Conservation (phyloP, 2,888 invertebrate species). For the Laothoe populi region DNA sequence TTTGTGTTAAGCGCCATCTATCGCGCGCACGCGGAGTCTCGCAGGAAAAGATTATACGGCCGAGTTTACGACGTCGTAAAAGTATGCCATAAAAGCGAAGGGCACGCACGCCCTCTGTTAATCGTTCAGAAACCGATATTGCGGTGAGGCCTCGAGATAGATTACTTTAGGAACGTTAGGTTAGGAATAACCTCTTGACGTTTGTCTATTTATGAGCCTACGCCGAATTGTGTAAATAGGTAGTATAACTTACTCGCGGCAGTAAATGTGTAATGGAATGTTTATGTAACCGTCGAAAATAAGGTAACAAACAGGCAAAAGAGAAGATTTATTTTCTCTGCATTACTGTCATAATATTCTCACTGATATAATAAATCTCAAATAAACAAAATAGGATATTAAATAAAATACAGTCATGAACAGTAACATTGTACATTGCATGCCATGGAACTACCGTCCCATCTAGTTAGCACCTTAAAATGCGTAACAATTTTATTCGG, state of each 20-base stretch:
- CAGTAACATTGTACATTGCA: neutral
- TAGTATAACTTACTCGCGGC: constrained; percentile 50
- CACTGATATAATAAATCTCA: neutral
- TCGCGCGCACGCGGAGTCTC: constrained; percentile 56
- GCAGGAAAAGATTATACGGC: constrained; percentile 81
- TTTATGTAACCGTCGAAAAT: constrained; percentile 44
- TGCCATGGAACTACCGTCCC: constrained; percentile 28
- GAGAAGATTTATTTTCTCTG: constrained; percentile 14
- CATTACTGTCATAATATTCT: neutral
- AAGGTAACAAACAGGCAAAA: constrained; percentile 12
- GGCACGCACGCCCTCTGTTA: constrained; percentile 84
- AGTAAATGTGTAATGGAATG: constrained; percentile 49
- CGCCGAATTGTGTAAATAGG: constrained; percentile 57
- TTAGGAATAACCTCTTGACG: constrained; percentile 77
- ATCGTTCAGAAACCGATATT: constrained; percentile 85
- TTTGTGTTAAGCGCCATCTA: constrained; percentile 80
- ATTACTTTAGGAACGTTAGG: constrained; percentile 77
- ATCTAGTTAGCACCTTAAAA: constrained; percentile 54
- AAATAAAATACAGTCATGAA: neutral
- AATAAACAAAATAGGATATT: neutral
- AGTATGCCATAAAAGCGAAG: constrained; percentile 82
- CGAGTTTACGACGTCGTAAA: constrained; percentile 82
- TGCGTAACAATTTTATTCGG: constrained; percentile 72
- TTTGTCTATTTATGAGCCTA: constrained; percentile 75
- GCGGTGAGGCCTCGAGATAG: constrained; percentile 81